Evolutionary conservation across 2,888 invertebrate genomes (phyloP), one percentile per base, ranked within the genome.

Genomic region (Halocaridina rubra): DNA sequence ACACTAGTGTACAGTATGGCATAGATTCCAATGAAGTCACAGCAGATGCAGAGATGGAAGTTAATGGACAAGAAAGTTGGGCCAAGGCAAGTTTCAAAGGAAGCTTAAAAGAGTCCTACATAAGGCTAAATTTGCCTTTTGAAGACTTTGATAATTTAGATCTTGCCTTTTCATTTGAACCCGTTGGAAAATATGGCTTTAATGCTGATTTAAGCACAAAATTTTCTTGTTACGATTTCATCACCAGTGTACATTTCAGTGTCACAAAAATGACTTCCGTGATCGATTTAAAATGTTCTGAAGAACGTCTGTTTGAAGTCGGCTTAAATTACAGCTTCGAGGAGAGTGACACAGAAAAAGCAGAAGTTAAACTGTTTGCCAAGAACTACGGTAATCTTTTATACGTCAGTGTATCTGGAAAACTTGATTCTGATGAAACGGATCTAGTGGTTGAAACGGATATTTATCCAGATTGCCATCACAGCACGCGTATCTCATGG

Each of bases 41-140:
- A 61, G 30, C 77, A 46, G 27, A 72, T 61, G 19, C 78, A 4
- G 78, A 61, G 5, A 39, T 77, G 3, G 72, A 84, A 24, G 24
- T 78, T 1, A 72, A 84, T 78, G 78, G 61, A 8, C 8, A 84
- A 8, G 78, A 84, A 30, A 46, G 22, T 3, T 84, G 82, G 82
- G n/a, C 67, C n/a, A 46, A 33, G 5, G 61, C 53, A 8, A 30
- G 64, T 39, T 4, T 78, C 29, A 84, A 84, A 76, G 82, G 29
- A 16, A 84, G 78, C 64, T 64, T 84, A 29, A 4, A 59, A 2
- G 82, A 84, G n/a, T 78, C 78, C 13, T 72, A 84, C 39, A n/a
- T 78, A 16, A 78, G 19, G 19, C n/a, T 84, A 7, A 32, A 77
- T 29, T 29, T 59, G 22, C 82, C 82, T 3, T 78, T 32, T 24